These are phyloP conservation scores for Colletes collaris DNA, from an alignment of 2,888 invertebrate species.

Conservation along the genomic window DNA sequence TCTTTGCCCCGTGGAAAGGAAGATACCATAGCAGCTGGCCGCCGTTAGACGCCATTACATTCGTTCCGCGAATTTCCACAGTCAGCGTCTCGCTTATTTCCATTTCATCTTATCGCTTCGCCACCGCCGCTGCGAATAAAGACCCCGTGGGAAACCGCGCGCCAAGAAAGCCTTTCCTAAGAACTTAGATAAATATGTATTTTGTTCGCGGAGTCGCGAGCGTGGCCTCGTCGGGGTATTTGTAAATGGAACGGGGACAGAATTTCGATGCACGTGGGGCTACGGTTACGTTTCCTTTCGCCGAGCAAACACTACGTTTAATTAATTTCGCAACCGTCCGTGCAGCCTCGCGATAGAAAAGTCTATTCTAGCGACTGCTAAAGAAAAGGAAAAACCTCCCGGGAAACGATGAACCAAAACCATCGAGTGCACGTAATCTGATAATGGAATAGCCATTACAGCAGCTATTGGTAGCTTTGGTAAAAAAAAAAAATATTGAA, in stretches of 20 bases:
- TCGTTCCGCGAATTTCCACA: slow-evolving; percentile 25
- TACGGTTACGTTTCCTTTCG: background rate
- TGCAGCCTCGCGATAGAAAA: background rate
- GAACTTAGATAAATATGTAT: slow-evolving; percentile 9
- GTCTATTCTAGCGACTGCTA: too few relatives aligned
- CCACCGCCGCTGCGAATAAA: background rate
- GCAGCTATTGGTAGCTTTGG: too few relatives aligned
- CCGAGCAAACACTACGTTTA: background rate
- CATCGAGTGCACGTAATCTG: too few relatives aligned
- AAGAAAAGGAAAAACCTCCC: too few relatives aligned
- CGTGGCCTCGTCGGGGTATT: too few relatives aligned
- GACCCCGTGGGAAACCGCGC: background rate
- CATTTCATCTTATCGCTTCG: slow-evolving; percentile 33
- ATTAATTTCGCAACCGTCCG: background rate
- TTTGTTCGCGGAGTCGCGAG: background rate
- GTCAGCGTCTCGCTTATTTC: slow-evolving; percentile 12
- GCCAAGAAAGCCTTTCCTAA: background rate
- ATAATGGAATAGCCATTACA: too few relatives aligned
- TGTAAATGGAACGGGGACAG: background rate
- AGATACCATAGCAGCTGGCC: slow-evolving; percentile 31
- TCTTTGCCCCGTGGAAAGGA: slow-evolving; percentile 36
- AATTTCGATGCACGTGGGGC: background rate
- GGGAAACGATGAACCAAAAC: too few relatives aligned
- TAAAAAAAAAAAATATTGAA: too few relatives aligned
- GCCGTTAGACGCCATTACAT: slow-evolving; percentile 19